phyloP scores from a whole-genome alignment of 2,888 invertebrate genomes.

The Hololepta plana region DNA sequence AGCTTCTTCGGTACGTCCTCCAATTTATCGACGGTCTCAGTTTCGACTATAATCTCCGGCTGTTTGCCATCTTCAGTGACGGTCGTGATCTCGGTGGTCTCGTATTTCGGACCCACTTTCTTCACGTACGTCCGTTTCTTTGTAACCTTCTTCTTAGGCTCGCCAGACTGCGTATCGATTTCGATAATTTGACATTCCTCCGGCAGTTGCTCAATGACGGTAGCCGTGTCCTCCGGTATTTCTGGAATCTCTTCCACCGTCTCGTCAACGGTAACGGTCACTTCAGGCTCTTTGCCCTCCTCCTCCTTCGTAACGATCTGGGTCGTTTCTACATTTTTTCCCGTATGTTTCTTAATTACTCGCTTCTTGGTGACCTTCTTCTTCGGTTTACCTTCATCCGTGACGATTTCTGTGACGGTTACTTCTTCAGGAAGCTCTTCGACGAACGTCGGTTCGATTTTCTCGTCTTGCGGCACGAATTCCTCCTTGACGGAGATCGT shows the following conservation, averaged over 20 bases:
- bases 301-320: slow-evolving; percentile 14
- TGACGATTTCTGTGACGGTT: slow-evolving; percentile 13
- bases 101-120: slow-evolving; percentile 12
- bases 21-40: slow-evolving; percentile 11
- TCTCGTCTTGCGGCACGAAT: slow-evolving; percentile 1
- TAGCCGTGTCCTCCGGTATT: slow-evolving; percentile 17
- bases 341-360: slow-evolving; percentile 19
- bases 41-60: slow-evolving; percentile 18
- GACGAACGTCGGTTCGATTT: slow-evolving; percentile 7
- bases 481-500: slow-evolving; percentile 17
- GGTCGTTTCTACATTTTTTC: slow-evolving; percentile 19
- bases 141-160: slow-evolving; percentile 22
- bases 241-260: slow-evolving; percentile 22
- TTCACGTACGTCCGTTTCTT: slow-evolving; percentile 13
- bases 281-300: slow-evolving; percentile 17
- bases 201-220: slow-evolving; percentile 18
- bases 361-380: slow-evolving; percentile 19
- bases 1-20: slow-evolving; percentile 6
- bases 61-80: slow-evolving; percentile 19
- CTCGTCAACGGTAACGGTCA: slow-evolving; percentile 16
- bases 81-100: slow-evolving; percentile 15
- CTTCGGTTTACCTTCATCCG: slow-evolving; percentile 14
- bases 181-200: slow-evolving; percentile 25
- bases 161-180: slow-evolving; percentile 23
- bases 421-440: slow-evolving; percentile 17